A percentile compares a stretch with the other conserved stretches of the same genome.
These are phyloP conservation scores for Zaprionus taronus DNA, from an alignment of 1,140 invertebrate genomes.

Conservation along the genomic window DNA sequence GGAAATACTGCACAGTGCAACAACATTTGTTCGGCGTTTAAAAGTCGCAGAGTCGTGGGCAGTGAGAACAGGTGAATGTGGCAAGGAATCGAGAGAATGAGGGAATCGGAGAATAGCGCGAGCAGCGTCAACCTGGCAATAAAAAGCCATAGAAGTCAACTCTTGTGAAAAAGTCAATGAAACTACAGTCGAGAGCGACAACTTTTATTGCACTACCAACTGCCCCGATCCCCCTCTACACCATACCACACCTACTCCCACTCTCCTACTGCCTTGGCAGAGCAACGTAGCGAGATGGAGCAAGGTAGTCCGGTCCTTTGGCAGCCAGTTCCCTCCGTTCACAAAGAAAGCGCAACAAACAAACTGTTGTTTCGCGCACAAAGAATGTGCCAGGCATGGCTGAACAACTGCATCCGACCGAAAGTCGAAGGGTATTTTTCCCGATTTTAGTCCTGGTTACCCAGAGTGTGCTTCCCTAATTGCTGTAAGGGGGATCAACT, in stretches of 20 bases:
- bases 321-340: conserved; percentile 3
- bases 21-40: not conserved
- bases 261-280: not conserved
- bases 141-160: conserved; percentile 70
- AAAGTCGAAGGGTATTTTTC: conserved; percentile 9
- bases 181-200: conserved; percentile 47
- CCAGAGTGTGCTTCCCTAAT: not conserved
- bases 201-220: conserved; percentile 35
- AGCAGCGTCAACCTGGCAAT: conserved; percentile 39
- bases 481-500: not conserved
- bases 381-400: conserved; percentile 32
- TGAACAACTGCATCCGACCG: conserved; percentile 12
- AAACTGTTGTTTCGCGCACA: conserved; percentile 62
- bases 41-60: not conserved
- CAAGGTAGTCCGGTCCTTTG: conserved; percentile 17
- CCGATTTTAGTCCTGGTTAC: not conserved
- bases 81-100: not conserved
- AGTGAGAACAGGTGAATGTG: conserved; percentile 6
- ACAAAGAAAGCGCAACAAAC: conserved; percentile 71
- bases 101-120: not conserved
- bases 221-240: not conserved
- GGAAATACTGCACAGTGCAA: conserved; percentile 3
- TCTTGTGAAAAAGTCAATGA: conserved; percentile 74
- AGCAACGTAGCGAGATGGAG: conserved; percentile 1
- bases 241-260: not conserved